Percentiles rank a stretch among this genome's conserved stretches.
Evolutionary conservation across 2,113 vertebrate genomes (phyloP).

Genomic region (Bos taurus): ARS-UCD2.0 NC_037346.1:5867501-5868000

Average conservation of each 20-base stretch:
- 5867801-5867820: neutral
- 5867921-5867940: neutral
- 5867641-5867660: neutral
- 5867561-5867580: neutral
- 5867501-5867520: neutral
- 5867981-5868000: neutral
- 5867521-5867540: neutral
- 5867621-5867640: neutral
- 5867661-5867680: neutral
- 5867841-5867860: neutral
- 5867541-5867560: neutral
- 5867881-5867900: neutral
- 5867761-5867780: neutral
- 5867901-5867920: neutral
- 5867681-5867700: neutral
- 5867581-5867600: neutral
- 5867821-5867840: neutral
- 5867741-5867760: neutral
- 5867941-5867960: neutral
- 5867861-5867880: neutral
- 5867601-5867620: neutral
- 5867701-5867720: neutral
- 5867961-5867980: neutral
- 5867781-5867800: neutral
- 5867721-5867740: neutral